Evolutionary conservation across 2,888 invertebrate species (phyloP).

Genomic region (Epiblema foenella): DNA sequence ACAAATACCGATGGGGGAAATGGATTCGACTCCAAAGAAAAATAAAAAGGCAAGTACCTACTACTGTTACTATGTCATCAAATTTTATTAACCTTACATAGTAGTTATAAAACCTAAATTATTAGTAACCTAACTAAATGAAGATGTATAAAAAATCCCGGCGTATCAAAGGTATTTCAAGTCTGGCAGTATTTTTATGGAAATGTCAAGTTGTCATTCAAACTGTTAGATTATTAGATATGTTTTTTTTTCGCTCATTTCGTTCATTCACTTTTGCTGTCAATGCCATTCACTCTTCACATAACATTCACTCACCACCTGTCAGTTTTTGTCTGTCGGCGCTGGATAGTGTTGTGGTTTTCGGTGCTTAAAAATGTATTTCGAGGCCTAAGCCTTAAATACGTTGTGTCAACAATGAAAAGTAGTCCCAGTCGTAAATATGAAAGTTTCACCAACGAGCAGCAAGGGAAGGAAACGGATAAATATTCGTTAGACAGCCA

Average conservation of each 20-base stretch:
- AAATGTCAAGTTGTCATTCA: constrained; percentile 1
- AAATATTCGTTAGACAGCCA: constrained; percentile 82
- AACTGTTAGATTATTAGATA: not conserved
- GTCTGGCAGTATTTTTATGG: constrained; percentile 1
- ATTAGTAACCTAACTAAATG: not conserved
- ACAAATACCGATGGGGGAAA: constrained; percentile 64
- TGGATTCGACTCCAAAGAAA: constrained; percentile 47
- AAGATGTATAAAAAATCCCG: not conserved
- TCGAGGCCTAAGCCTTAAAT: constrained; percentile 70
- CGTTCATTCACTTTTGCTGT: constrained; percentile 13
- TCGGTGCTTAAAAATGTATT: constrained; percentile 71
- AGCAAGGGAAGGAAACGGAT: constrained; percentile 78
- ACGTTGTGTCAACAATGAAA: constrained; percentile 80
- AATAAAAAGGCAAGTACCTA: constrained; percentile 55
- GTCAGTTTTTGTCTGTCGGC: constrained; percentile 60
- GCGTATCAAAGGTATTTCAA: not conserved
- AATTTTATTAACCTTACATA: no score
- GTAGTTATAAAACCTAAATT: no score
- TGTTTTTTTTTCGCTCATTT: not conserved
- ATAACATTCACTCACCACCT: constrained; percentile 36
- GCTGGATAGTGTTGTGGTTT: constrained; percentile 66
- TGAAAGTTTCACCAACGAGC: constrained; percentile 79
- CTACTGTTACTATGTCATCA: not conserved
- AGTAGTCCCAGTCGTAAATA: constrained; percentile 82
- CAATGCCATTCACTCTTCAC: constrained; percentile 18